Percentiles rank a stretch among this genome's conserved stretches.
Conservation (phyloP, 2,113 vertebrate genomes). For the Neodon shergylaensis region DNA sequence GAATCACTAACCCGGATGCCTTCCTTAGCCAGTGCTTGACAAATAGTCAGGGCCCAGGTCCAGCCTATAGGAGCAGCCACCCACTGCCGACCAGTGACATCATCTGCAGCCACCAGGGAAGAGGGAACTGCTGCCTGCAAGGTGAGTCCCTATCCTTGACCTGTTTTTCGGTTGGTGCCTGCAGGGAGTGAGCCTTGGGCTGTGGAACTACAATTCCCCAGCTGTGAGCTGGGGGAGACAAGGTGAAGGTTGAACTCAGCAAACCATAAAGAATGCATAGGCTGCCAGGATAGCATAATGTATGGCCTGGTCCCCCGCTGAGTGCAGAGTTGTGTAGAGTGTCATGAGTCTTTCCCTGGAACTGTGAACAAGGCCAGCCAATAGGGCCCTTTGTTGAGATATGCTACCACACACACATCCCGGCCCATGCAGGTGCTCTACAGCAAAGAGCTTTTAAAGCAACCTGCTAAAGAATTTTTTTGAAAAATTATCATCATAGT, state of each 20-base stretch:
- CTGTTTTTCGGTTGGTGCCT: not conserved
- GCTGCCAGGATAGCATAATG: not conserved
- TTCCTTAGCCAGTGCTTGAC: not conserved
- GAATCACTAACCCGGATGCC: not conserved
- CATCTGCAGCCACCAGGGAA: fast-evolving
- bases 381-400: not conserved
- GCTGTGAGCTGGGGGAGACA: not conserved
- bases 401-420: fast-evolving
- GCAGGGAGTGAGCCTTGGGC: fast-evolving
- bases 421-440: not conserved
- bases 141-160: not conserved
- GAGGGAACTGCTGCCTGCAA: not conserved
- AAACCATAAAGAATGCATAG: not conserved
- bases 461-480: not conserved
- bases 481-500: not conserved
- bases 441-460: not conserved
- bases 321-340: not conserved
- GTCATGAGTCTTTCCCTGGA: not conserved
- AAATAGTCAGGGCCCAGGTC: not conserved
- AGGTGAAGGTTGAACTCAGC: not conserved
- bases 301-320: not conserved
- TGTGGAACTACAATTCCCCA: fast-evolving
- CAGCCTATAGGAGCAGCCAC: fast-evolving
- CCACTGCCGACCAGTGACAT: not conserved
- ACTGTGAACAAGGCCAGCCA: not conserved